phyloP scores from a whole-genome alignment of 2,797 vertebrate species.

The Masticophis lateralis region DNA sequence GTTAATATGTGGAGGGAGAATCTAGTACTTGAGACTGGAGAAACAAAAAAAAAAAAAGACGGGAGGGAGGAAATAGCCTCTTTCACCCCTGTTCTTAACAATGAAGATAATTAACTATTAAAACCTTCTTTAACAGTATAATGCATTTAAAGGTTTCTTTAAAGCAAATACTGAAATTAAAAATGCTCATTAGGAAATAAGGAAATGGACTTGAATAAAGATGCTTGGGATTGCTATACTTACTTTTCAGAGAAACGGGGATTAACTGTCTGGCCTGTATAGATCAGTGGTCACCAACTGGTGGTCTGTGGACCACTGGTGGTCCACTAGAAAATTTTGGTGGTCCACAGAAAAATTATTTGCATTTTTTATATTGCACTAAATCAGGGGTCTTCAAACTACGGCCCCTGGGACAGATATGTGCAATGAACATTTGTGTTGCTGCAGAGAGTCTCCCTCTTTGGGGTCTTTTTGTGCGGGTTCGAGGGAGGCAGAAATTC shows the following conservation, averaged over 20 bases:
- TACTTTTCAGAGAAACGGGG: background rate
- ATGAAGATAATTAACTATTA: conserved; percentile 12
- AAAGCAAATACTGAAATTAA: background rate
- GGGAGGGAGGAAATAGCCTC: background rate
- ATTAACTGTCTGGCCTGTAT: background rate
- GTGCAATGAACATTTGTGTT: too few species aligned
- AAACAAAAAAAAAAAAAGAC: background rate
- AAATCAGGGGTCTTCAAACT: too few species aligned
- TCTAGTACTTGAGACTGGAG: background rate
- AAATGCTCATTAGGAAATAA: background rate
- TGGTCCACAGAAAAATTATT: too few species aligned
- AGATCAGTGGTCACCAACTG: background rate
- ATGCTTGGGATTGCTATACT: background rate
- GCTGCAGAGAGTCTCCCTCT: too few species aligned
- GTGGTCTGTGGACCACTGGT: too few species aligned
- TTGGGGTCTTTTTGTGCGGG: too few species aligned
- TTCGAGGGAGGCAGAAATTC: too few species aligned
- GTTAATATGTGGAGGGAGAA: background rate
- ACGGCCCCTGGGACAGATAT: too few species aligned
- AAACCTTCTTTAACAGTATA: background rate
- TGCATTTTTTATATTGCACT: too few species aligned
- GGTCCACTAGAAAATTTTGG: too few species aligned
- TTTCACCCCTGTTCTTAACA: conserved; percentile 12
- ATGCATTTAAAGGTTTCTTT: background rate
- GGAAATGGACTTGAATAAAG: background rate